phyloP scores from a whole-genome alignment of 2,888 invertebrate species.

The Heliconius erato region DNA sequence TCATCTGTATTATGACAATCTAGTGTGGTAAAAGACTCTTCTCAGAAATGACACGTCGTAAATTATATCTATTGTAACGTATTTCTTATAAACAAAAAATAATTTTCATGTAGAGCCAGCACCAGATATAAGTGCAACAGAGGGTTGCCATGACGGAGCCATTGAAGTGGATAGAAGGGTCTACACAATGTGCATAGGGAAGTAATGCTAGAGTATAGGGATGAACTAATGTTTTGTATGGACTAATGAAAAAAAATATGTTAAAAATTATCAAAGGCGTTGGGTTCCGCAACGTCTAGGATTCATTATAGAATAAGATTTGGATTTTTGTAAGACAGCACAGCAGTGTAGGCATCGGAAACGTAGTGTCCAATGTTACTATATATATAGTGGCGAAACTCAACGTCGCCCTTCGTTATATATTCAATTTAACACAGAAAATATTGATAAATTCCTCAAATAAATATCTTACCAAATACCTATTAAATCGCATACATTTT shows the following conservation, averaged over 20 bases:
- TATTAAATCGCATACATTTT: neutral
- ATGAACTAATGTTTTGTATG: conserved; percentile 11
- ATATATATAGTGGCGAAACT: too few species aligned
- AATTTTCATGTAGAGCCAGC: neutral
- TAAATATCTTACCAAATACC: neutral
- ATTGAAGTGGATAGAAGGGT: conserved; percentile 20
- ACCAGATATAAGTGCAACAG: conserved; percentile 1
- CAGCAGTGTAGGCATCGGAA: too few species aligned
- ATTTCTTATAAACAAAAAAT: neutral
- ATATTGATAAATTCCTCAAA: neutral
- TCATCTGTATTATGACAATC: too few species aligned
- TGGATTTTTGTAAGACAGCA: too few species aligned
- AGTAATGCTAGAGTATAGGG: neutral
- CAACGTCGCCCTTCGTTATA: too few species aligned
- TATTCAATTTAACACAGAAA: too few species aligned
- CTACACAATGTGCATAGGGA: neutral
- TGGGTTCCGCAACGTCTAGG: neutral
- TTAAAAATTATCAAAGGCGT: neutral
- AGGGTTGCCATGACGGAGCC: conserved; percentile 13
- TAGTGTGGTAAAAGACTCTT: too few species aligned
- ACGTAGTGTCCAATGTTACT: too few species aligned
- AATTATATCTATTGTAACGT: neutral
- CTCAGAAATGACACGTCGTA: neutral
- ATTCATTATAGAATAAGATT: neutral
- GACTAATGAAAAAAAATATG: conserved; percentile 14